Evolutionary conservation across 2,888 invertebrate genomes (phyloP), one percentile per base, ranked within the genome.

Genomic region (Amitus sp.): DNA sequence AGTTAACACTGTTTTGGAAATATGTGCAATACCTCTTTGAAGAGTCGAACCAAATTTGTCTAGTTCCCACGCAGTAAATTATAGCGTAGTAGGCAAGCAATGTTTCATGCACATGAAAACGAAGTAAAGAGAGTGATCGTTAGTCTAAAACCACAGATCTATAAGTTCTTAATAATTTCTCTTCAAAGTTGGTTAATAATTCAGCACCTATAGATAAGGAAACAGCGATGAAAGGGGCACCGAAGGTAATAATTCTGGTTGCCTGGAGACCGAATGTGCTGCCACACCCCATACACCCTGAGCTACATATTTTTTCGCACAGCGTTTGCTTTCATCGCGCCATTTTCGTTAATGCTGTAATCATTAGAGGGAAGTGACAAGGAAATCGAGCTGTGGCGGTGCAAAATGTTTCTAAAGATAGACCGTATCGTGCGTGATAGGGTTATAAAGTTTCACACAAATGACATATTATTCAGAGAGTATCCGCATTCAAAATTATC

Each of bases 341-440:
- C 71, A 71, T 71, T 71, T 71, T 68, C 68, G 66, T 63, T 68
- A 67, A 67, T 65, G 23, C 65, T 59, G 57, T 54, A 52, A 42
- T 47, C 58, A 59, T 59, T 59, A 52, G 62, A 34, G 48, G 48
- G 58, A 62, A 74, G 76, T 80, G 80, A 77, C 80, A 80, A 79
- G 78, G 76, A 73, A 76, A 77, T 73, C 75, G 78, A 23, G 75
- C 77, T 75, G 77, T n/a, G n/a, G n/a, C n/a, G n/a, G n/a, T n/a
- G n/a, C n/a, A n/a, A n/a, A n/a, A n/a, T n/a, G n/a, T n/a, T n/a
- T n/a, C n/a, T n/a, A n/a, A n/a, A n/a, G n/a, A n/a, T n/a, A n/a
- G n/a, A n/a, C n/a, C n/a, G n/a, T 23, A 23, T 23, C 23, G 23
- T 23, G 3, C 7, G 23, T 23, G 7, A 7, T 7, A 7, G 7